phyloP scores from a whole-genome alignment of 2,888 invertebrate species.

The Polyommatus iphigenia region DNA sequence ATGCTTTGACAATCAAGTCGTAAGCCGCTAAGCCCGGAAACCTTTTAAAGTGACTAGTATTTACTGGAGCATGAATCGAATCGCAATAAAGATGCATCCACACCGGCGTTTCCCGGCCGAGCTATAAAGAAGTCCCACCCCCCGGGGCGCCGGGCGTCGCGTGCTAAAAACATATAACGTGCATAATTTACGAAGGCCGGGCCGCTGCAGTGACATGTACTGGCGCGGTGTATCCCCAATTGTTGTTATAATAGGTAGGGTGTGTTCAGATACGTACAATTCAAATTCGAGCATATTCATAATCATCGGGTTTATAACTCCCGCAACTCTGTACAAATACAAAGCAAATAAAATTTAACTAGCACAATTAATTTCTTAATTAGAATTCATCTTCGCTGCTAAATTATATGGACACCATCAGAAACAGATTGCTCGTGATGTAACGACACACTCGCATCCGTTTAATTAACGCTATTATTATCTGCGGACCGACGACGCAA shows the following conservation, averaged over 20 bases:
- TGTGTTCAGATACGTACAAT: not conserved
- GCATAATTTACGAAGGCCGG: conserved; percentile 27
- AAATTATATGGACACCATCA: not conserved
- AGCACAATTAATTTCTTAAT: not conserved
- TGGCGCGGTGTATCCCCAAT: conserved; percentile 23
- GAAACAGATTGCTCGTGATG: not conserved
- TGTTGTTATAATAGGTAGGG: conserved; percentile 11
- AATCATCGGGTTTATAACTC: not conserved
- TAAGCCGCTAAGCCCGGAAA: not conserved
- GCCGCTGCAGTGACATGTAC: conserved; percentile 4
- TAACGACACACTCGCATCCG: not conserved
- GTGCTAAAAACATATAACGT: conserved; percentile 23
- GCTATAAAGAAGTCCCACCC: not conserved
- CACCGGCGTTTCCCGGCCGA: not conserved
- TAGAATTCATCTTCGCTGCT: not conserved
- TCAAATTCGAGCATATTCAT: not conserved
- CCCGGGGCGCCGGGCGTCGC: conserved; percentile 16
- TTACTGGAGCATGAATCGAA: conserved; percentile 9
- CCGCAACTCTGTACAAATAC: not conserved
- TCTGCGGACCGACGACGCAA: not conserved
- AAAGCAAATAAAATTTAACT: not conserved
- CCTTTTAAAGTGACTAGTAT: not conserved
- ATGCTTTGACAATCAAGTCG: not conserved
- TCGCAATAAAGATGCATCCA: conserved; percentile 20
- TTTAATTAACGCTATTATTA: conserved; percentile 25